Evolutionary conservation across 2,888 invertebrate species (phyloP), one percentile per base, ranked within the genome.

Genomic region (Plebejus anna): DNA sequence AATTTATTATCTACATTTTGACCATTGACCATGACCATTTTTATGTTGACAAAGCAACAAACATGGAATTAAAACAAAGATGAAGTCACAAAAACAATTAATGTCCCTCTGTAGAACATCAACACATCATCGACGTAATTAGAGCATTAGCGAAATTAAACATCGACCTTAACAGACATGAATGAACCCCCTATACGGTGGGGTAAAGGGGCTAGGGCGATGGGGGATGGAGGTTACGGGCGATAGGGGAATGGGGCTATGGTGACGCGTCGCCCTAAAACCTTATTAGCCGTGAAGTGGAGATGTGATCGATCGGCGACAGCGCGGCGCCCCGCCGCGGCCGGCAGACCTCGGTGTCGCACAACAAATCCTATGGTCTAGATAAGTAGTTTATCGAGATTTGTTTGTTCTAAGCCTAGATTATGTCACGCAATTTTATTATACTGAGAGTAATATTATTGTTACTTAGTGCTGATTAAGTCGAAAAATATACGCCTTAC

Each of bases 271-370:
- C 84, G 84, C 82, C 86, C 86, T 84, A 87, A 89, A 90, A 85
- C 83, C 85, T 87, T 87, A 88, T 88, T 86, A 86, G 85, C 87
- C 87, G 87, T 89, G 87, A 88, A 88, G 82, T 81, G 80, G 84
- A 84, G 87, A 85, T 82, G 78, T 86, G 88, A 92, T 92, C 91
- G 91, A 92, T 92, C 85, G 87, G 85, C 89, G 89, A 86, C 91
- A 84, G 82, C 80, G 80, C 82, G 90, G 89, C 90, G 92, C 88
- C 89, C 13, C n/a, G 72, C 11, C 38, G 7, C 13, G 9, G 72
- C 11, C 38, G 7, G 38, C 70, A 70, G 7, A 38, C 70, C 22
- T 6, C 70, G 61, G 11, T 28, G 13, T 13, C 66, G 32, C 66
- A 36, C 13, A 11, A 61, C 9, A 66, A 66, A 28, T 28, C 61